A percentile compares a stretch with the other conserved stretches of the same genome.
Evolutionary conservation across 1,140 invertebrate genomes (phyloP).

Genomic region (Dreissena polymorpha): DNA sequence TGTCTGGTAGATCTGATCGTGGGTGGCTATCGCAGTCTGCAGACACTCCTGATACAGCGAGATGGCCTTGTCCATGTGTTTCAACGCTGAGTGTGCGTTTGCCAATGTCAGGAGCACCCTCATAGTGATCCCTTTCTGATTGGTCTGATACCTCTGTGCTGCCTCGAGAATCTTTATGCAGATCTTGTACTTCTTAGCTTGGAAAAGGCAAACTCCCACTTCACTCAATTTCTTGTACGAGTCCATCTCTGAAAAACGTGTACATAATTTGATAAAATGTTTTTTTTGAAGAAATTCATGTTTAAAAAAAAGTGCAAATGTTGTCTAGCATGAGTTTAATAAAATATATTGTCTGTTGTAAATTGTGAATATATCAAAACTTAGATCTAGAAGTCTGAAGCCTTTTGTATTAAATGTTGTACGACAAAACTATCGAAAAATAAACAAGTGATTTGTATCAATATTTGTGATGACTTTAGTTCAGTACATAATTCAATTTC

Average conservation of each 20-base stretch:
- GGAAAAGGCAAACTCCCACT: slow-evolving; percentile 73
- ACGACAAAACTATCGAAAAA: no score
- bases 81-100: slow-evolving; percentile 73
- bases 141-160: slow-evolving; percentile 74
- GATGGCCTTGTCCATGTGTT: slow-evolving; percentile 70
- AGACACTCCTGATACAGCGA: slow-evolving; percentile 73
- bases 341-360: no score
- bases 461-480: no score
- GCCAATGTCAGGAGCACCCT: slow-evolving; percentile 73
- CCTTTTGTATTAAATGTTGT: no score
- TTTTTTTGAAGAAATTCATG: not conserved
- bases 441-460: no score
- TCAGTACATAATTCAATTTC: no score
- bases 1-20: slow-evolving; percentile 76
- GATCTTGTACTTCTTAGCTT: slow-evolving; percentile 69
- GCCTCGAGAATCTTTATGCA: slow-evolving; percentile 72
- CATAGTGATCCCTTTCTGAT: slow-evolving; percentile 77
- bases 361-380: no score
- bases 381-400: no score
- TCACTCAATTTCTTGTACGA: slow-evolving; percentile 76
- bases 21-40: slow-evolving; percentile 69
- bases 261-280: slow-evolving; percentile 5
- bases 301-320: no score
- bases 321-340: no score
- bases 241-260: slow-evolving; percentile 72